Base-by-base conservation (phyloP, 2,797 vertebrate genomes). In the Gallinago stenura region DNA sequence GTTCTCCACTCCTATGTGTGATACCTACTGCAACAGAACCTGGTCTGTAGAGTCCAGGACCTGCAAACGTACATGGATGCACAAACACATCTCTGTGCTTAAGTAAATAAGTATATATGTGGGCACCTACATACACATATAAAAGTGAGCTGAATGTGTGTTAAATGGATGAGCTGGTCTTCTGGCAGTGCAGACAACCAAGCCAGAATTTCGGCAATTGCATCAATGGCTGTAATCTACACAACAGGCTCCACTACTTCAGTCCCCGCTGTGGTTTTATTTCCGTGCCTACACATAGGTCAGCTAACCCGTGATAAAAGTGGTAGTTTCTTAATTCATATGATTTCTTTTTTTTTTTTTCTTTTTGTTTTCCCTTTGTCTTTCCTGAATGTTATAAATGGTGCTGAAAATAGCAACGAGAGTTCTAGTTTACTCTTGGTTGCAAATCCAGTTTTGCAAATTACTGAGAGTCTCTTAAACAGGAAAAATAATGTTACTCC, bases 391-490 rank as follows among this genome's bases (percentile, higher is more conserved):
- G 39, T n/a, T 50, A 1, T 12, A 58, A 83, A 54, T 37, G 31
- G 26, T 24, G 37, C 68, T 71, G 81, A 76, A 50, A 80, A 75
- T 21, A 68, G 51, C 60, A 45, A 22, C 5, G 37, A 33, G 61
- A 33, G 35, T 78, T 73, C 57, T 19, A 75, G 35, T 57, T 89
- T 54, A 19, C 69, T 61, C 19, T 46, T 46, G 62, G 50, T 33
- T 81, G 54, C 61, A 91, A 93, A 95, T 66, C 48, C 41, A 60
- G 51, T 79, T 69, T 60, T 87, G 60, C 35, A 92, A 78, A 64
- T 82, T 60, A 54, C 24, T 43, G 45, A 5, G 28, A 77, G 33
- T 28, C n/a, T 82, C 84, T 76, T 58, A 79, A 83, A 60, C 11
- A 65, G 54, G n/a, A 77, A 39, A 78, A 65, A 71, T 21, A 53